Base-by-base conservation (phyloP, 2,113 vertebrate genomes). In the Microtus richardsoni region DNA sequence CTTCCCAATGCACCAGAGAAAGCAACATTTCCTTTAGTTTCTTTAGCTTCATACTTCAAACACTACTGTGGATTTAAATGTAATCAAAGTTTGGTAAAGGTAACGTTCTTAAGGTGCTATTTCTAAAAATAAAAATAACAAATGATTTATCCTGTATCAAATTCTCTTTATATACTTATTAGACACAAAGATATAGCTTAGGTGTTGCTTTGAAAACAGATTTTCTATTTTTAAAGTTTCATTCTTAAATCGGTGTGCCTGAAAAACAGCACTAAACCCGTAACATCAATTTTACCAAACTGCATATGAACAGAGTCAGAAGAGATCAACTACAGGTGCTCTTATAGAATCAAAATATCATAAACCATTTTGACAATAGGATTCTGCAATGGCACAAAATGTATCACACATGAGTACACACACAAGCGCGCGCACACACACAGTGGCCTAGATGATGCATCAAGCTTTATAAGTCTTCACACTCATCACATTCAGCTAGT, bases 221-320 rank as follows among this genome's bases (percentile, higher is more conserved):
- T 54, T 36, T 77, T 88, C 49, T 92, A 39, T 41, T 94, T 95
- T 94, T 87, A 62, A 89, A 47, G 41, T 95, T 95, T 93, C 88
- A 96, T 87, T 91, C 26, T 96, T 64, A 96, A 96, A 94, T 92
- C 49, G 26, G 62, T 52, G 44, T 47, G 52, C 60, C 96, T 58
- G 3, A 96, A 93, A 94, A 91, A 78, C n/a, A 95, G 91, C 39
- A 83, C n/a, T 88, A 77, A 97, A 93, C 93, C 30, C n/a, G 7
- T 54, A 91, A 80, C 10, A 89, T 78, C 0, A 58, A 74, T 84
- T 91, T 92, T 92, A 96, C 80, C 82, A 94, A 94, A 89, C 8
- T 54, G 26, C 49, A 68, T 82, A 82, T 91, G 60, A 85, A 26
- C 94, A 16, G 54, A 91, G 33, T 87, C 49, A 70, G 33, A 75